These are phyloP conservation scores for Pogonophryne albipinna DNA, from an alignment of 2,797 vertebrate species.

Conservation along the genomic window DNA sequence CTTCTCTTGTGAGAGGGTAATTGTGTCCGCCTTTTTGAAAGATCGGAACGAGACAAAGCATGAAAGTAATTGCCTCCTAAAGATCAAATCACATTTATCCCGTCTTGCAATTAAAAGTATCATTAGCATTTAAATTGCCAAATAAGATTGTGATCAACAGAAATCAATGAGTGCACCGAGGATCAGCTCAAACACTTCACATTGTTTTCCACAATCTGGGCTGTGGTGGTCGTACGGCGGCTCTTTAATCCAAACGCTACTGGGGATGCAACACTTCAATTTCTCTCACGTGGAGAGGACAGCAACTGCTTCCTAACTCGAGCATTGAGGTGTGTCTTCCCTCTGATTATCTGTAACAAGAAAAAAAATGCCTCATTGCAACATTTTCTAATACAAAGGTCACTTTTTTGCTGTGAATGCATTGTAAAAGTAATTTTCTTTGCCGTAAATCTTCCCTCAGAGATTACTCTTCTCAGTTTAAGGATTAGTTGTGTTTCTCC, in stretches of 20 bases:
- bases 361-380: slow-evolving; percentile 28
- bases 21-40: slow-evolving; percentile 71
- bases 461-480: slow-evolving; percentile 85
- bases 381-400: slow-evolving; percentile 55
- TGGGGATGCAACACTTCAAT: slow-evolving; percentile 49
- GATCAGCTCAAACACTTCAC: slow-evolving; percentile 62
- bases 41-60: slow-evolving; percentile 77
- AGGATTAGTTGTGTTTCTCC: slow-evolving; percentile 86
- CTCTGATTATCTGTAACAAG: slow-evolving; percentile 54
- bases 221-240: slow-evolving; percentile 37
- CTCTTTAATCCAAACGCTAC: slow-evolving; percentile 52
- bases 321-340: slow-evolving; percentile 44
- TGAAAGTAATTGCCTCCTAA: slow-evolving; percentile 81
- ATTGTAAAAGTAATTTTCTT: slow-evolving; percentile 75
- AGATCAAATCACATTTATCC: slow-evolving; percentile 83
- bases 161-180: slow-evolving; percentile 82
- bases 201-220: slow-evolving; percentile 40
- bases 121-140: slow-evolving; percentile 89
- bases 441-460: slow-evolving; percentile 74
- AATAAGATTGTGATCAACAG: slow-evolving; percentile 86
- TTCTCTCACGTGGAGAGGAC: slow-evolving; percentile 19
- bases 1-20: slow-evolving; percentile 59
- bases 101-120: slow-evolving; percentile 86
- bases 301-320: slow-evolving; percentile 35
- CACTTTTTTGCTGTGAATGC: slow-evolving; percentile 65